Percentiles rank a stretch among this genome's conserved stretches.
Conservation (phyloP, 2,113 vertebrate species). For the Gnathonemus longibarbis region DNA sequence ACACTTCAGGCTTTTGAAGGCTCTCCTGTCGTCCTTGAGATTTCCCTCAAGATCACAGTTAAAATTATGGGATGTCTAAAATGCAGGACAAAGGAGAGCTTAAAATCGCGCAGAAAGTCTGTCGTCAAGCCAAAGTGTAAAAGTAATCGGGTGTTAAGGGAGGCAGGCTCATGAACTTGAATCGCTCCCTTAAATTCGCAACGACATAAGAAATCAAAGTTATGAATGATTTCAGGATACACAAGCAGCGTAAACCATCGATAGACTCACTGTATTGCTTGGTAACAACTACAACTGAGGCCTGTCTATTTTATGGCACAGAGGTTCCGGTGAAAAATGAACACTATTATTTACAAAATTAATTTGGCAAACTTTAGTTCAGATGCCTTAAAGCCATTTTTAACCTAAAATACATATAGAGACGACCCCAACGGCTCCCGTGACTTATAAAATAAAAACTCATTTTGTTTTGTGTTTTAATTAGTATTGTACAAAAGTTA, state of each 20-base stretch:
- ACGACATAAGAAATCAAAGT: neutral
- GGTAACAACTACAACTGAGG: conserved; percentile 63
- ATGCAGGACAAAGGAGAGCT: neutral
- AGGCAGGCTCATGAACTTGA: neutral
- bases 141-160: neutral
- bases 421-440: conserved; percentile 81
- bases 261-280: conserved; percentile 60
- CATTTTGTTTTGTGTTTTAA: conserved; percentile 70
- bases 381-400: conserved; percentile 92
- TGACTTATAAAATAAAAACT: conserved; percentile 99
- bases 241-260: conserved; percentile 10
- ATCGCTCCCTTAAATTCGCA: neutral
- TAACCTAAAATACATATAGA: conserved; percentile 79
- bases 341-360: conserved; percentile 85
- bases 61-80: neutral
- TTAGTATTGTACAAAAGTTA: conserved; percentile 94
- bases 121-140: neutral
- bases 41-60: neutral
- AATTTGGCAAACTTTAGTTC: conserved; percentile 64
- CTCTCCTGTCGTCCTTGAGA: neutral
- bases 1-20: neutral
- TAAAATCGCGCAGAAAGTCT: neutral
- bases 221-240: neutral
- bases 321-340: conserved; percentile 80
- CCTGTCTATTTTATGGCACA: conserved; percentile 92